Base-by-base conservation (phyloP, 1,140 invertebrate species). In the Meteorus sp. region DNA sequence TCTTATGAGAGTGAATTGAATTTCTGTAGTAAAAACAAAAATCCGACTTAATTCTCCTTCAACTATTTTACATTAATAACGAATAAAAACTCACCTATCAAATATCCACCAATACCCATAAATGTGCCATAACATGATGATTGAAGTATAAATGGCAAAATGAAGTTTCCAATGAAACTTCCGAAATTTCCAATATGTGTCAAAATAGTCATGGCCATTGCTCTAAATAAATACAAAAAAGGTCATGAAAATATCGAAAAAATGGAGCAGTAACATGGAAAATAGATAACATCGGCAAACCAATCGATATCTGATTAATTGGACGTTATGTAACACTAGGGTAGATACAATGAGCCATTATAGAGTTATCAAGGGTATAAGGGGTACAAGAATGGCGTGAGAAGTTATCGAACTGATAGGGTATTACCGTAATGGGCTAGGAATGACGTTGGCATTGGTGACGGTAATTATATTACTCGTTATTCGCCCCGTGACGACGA, bases 361-460 rank as follows among this genome's bases (percentile, higher is more conserved):
- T 44, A 55, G 27, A 55, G 37, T 44, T 55, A 43, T 25, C 20
- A 25, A 55, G 31, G 20, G 22, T 9, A n/a, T n/a, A n/a, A n/a
- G n/a, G n/a, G n/a, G n/a, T n/a, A n/a, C n/a, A n/a, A n/a, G n/a
- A n/a, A n/a, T n/a, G n/a, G n/a, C n/a, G n/a, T n/a, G n/a, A n/a
- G n/a, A n/a, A n/a, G n/a, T n/a, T n/a, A 45, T 35, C 19, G 39
- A 33, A 20, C 27, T 20, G 11, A 33, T n/a, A 17, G 27, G 37
- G 48, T 44, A 65, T 75, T 73, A 79, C 77, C 77, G 76, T 70
- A 79, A 70, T 47, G 58, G 61, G 27, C 56, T 51, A 29, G 77
- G 76, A 64, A 78, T 73, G 62, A 78, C 66, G 62, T 75, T 66
- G 55, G 51, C 47, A 56, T 66, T 75, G 43, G 72, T 56, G 13